phyloP scores from a whole-genome alignment of 1,140 invertebrate genomes.

The Neodiprion lecontei region DNA sequence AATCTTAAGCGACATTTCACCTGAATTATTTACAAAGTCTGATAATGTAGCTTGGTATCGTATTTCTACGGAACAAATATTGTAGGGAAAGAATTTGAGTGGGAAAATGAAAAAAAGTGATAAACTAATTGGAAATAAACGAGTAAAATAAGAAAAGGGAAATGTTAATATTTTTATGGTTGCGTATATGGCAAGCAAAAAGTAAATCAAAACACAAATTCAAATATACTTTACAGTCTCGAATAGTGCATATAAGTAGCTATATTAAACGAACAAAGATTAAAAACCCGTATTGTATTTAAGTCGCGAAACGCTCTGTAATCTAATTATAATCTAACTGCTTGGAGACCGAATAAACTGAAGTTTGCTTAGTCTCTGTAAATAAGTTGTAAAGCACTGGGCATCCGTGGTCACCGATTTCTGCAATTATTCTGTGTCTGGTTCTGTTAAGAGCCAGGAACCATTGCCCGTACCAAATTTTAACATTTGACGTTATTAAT shows the following conservation, averaged over 20 bases:
- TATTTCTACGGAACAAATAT: no score
- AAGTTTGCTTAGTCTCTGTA: conserved; percentile 45
- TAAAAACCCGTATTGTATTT: conserved; percentile 18
- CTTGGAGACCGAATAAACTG: conserved; percentile 40
- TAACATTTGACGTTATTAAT: neutral
- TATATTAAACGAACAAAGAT: no score
- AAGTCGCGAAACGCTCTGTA: conserved; percentile 45
- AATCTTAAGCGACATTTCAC: no score
- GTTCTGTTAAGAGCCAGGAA: neutral
- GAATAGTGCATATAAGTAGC: no score
- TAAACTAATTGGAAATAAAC: neutral
- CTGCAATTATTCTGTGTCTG: neutral
- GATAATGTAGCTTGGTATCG: no score
- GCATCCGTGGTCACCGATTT: conserved; percentile 48
- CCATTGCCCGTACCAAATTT: neutral
- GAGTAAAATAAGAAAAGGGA: no score
- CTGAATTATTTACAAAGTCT: no score
- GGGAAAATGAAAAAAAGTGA: neutral
- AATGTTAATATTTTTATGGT: no score
- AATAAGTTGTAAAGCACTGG: conserved; percentile 44
- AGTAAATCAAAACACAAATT: no score
- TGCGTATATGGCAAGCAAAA: no score
- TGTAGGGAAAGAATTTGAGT: neutral
- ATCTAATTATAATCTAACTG: conserved; percentile 57
- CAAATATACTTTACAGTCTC: no score